Percentiles rank a stretch among this genome's conserved stretches.
Conservation (phyloP, 2,113 vertebrate genomes). For the Macquaria australasica region DNA sequence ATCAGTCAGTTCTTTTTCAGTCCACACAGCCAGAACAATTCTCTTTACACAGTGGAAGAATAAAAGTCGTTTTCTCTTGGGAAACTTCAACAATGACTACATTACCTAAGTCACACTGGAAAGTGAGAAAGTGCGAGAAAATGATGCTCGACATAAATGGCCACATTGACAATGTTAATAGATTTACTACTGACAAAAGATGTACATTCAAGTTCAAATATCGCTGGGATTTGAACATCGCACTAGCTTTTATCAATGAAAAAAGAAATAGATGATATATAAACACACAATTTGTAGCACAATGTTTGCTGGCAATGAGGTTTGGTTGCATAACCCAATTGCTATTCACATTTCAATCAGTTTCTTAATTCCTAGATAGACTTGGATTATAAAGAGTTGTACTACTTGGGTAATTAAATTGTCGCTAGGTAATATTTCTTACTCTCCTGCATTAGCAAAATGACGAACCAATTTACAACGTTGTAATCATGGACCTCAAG, state of each 20-base stretch:
- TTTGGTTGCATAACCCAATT: slow-evolving; percentile 20
- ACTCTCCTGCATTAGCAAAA: slow-evolving; percentile 39
- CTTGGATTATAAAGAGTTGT: slow-evolving; percentile 18
- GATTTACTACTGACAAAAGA: not conserved
- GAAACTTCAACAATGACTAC: slow-evolving; percentile 54
- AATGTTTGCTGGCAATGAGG: slow-evolving; percentile 29
- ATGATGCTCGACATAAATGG: not conserved
- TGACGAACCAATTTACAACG: slow-evolving; percentile 52
- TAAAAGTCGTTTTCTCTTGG: slow-evolving; percentile 57
- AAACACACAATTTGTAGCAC: slow-evolving; percentile 17
- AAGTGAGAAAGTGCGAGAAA: slow-evolving; percentile 11
- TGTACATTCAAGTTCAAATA: slow-evolving; percentile 21
- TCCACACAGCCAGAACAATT: slow-evolving; percentile 55
- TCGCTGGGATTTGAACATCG: not conserved
- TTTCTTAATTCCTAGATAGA: slow-evolving; percentile 17
- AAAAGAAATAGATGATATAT: not conserved
- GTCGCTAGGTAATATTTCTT: slow-evolving; percentile 31
- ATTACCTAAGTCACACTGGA: slow-evolving; percentile 6
- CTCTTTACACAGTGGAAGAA: slow-evolving; percentile 38
- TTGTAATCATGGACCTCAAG: slow-evolving; percentile 65
- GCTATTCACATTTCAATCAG: slow-evolving; percentile 6
- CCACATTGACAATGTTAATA: slow-evolving; percentile 23
- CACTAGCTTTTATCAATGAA: not conserved
- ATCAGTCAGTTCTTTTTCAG: slow-evolving; percentile 70
- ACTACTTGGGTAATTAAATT: slow-evolving; percentile 29